Evolutionary conservation across 2,888 invertebrate genomes (phyloP).

Genomic region (Aquatica leii): DNA sequence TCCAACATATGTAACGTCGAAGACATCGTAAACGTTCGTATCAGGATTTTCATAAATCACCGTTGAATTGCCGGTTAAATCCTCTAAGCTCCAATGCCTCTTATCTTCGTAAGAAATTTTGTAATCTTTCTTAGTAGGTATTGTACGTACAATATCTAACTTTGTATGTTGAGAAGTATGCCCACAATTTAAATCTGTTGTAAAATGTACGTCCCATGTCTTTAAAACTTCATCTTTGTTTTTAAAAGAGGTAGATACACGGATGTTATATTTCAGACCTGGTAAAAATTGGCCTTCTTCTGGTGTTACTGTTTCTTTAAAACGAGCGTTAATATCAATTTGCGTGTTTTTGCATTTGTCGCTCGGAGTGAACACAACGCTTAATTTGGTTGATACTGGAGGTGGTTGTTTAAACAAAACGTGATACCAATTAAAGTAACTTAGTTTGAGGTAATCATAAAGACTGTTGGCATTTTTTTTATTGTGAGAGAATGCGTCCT

Average conservation of each 20-base stretch:
- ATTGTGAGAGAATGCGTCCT: no score
- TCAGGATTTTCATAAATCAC: constrained; percentile 52
- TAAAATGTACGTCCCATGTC: constrained; percentile 54
- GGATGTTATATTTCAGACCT: constrained; percentile 44
- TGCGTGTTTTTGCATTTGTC: constrained; percentile 50
- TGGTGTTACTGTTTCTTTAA: constrained; percentile 43
- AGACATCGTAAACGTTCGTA: constrained; percentile 49
- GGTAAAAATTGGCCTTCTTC: constrained; percentile 39
- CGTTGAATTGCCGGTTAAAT: constrained; percentile 49
- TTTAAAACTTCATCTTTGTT: constrained; percentile 49
- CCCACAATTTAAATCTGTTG: constrained; percentile 49
- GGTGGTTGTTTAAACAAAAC: constrained; percentile 28
- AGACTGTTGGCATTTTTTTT: no score
- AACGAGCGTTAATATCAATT: constrained; percentile 49
- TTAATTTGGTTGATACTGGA: constrained; percentile 35
- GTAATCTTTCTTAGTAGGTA: constrained; percentile 52
- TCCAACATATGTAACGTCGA: constrained; percentile 52
- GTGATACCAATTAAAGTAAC: no score
- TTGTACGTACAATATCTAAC: constrained; percentile 49
- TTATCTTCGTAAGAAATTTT: constrained; percentile 57
- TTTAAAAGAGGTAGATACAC: constrained; percentile 52
- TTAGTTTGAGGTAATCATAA: no score
- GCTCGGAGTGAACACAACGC: constrained; percentile 36
- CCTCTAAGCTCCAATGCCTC: constrained; percentile 50
- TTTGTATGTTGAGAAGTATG: constrained; percentile 50